Evolutionary conservation across 2,797 vertebrate genomes (phyloP).

Genomic region (Chaetodon trifasciatus): DNA sequence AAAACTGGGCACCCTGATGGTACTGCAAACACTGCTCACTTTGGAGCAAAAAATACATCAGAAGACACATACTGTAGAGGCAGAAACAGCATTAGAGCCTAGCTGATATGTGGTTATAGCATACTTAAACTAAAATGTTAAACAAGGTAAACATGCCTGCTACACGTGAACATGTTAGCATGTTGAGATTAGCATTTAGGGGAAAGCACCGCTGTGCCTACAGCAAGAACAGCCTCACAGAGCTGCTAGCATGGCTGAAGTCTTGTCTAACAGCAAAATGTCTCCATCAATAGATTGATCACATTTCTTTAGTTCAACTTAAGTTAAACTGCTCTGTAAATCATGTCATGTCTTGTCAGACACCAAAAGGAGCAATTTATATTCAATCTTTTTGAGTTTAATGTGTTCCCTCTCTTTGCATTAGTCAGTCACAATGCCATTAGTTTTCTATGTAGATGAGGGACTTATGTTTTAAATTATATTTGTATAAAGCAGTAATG

Average conservation of each 20-base stretch:
- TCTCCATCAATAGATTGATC: too few relatives aligned
- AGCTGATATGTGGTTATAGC: not conserved
- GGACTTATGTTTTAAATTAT: not conserved
- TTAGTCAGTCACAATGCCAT: not conserved
- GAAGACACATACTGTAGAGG: not conserved
- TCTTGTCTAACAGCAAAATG: too few relatives aligned
- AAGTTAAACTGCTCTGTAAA: not conserved
- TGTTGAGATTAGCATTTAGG: too few relatives aligned
- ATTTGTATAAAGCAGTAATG: not conserved
- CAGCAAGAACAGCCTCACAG: too few relatives aligned
- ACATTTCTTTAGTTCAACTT: too few relatives aligned
- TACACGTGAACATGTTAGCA: too few relatives aligned
- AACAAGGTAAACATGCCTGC: too few relatives aligned
- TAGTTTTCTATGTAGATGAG: not conserved
- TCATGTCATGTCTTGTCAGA: not conserved
- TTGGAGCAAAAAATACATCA: not conserved
- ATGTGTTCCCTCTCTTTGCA: not conserved
- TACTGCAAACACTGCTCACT: not conserved
- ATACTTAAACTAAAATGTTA: too few relatives aligned
- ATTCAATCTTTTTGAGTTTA: not conserved
- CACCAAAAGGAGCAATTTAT: not conserved
- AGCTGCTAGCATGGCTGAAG: too few relatives aligned
- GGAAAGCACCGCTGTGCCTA: too few relatives aligned
- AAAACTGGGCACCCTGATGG: not conserved
- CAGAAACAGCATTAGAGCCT: not conserved